Evolutionary conservation across 2,888 invertebrate species (phyloP), one percentile per base, ranked within the genome.

Genomic region (Lepetodrilus schrolli): DNA sequence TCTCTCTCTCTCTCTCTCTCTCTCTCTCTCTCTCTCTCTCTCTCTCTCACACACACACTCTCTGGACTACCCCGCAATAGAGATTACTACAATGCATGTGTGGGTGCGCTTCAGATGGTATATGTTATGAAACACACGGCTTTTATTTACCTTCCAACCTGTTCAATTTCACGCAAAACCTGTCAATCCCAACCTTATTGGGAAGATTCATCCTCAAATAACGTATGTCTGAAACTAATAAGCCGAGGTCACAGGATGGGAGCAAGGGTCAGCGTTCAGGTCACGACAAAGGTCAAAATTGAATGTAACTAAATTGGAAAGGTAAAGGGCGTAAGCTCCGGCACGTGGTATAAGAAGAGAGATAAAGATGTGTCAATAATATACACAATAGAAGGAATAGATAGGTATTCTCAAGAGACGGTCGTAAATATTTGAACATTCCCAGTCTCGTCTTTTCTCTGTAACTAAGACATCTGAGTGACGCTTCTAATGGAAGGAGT

Each of bases 221-320:
- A 1, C 43, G 43, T 43, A 13, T 17, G 17, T 43, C 43, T 43
- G 43, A 43, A 43, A 43, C 17, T 17, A 17, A 43, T 17, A 43
- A 30, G 30, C 8, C 58, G 34, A 58, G 26, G 26, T 58, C 26
- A 58, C 26, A 30, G 30, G 7, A 30, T 7, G 4, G 58, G 30
- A 17, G 26, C 26, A 21, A 30, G 30, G 58, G 58, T 58, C 58
- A 58, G 30, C 4, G 17, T 30, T 2, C 10, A 34, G 58, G 58
- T 58, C 58, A 17, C 17, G 58, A 30, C 58, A 58, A n/a, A 26
- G 58, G 58, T 58, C 58, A 58, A 10, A 30, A 30, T 17, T 58
- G 58, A 58, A 58, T 58, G 58, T 34, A 34, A 58, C 30, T 58
- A 10, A 58, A 58, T 58, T 58, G 30, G 17, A 58, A 58, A 26